A percentile compares a stretch with the other conserved stretches of the same genome.
These are phyloP conservation scores for Trichosurus vulpecula DNA, from an alignment of 2,797 vertebrate genomes.

Conservation along the genomic window DNA sequence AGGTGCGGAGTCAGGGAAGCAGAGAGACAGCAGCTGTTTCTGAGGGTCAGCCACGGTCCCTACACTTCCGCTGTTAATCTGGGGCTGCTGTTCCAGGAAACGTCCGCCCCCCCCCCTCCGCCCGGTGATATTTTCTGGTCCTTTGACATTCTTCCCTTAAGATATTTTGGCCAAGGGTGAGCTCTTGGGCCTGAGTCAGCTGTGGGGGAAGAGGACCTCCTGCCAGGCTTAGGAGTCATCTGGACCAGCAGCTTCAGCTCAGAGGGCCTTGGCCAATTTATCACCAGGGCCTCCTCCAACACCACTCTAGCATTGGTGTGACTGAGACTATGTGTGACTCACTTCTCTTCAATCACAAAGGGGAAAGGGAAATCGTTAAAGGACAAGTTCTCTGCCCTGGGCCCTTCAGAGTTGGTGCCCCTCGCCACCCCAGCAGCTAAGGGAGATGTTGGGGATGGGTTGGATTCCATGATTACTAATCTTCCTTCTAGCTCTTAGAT, in stretches of 20 bases:
- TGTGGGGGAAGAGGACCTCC: accelerated
- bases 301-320: slow-evolving; percentile 53
- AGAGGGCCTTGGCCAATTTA: neutral
- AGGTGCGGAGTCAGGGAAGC: neutral
- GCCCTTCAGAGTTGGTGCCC: neutral
- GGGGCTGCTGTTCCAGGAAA: slow-evolving; percentile 1
- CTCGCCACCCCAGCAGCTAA: neutral
- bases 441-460: neutral
- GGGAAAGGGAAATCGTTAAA: neutral
- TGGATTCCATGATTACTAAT: neutral
- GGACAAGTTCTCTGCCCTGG: neutral
- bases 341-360: slow-evolving; percentile 59
- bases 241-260: neutral
- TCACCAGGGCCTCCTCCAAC: neutral
- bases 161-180: neutral
- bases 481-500: neutral
- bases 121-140: slow-evolving; percentile 27
- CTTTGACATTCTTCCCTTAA: slow-evolving; percentile 69
- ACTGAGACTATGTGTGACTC: neutral
- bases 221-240: neutral
- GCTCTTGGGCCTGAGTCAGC: neutral
- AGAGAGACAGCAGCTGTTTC: neutral
- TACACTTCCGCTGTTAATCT: neutral
- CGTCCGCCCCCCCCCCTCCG: too few species aligned
- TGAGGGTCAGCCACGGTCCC: neutral